Conservation (phyloP, 2,797 vertebrate genomes). For the Tauraco hartlaubi region DNA sequence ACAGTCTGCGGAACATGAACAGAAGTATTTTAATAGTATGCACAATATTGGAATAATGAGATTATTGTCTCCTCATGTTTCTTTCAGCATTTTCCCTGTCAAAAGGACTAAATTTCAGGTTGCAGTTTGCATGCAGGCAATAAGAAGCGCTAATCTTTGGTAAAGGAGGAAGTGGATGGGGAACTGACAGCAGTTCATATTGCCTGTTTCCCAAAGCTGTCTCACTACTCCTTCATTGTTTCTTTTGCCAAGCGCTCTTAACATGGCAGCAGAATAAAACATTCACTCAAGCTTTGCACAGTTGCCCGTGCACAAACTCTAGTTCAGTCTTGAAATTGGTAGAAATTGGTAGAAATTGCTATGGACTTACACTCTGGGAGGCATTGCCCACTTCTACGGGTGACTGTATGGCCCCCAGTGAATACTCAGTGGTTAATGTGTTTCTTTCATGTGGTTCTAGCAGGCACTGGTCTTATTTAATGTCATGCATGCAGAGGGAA, state of each 20-base stretch:
- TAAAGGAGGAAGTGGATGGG: not conserved
- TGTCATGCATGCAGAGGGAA: not conserved
- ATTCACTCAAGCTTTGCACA: not conserved
- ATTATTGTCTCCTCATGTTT: not conserved
- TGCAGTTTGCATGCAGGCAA: not conserved
- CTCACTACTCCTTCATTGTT: not conserved
- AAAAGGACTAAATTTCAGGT: not conserved
- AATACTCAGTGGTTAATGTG: not conserved
- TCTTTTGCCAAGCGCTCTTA: not conserved
- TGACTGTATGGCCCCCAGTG: not conserved
- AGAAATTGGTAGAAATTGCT: not conserved
- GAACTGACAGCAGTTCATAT: not conserved
- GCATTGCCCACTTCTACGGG: not conserved
- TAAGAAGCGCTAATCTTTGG: not conserved
- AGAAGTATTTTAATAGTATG: not conserved
- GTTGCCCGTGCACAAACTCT: not conserved
- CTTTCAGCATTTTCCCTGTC: not conserved
- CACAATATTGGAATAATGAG: not conserved
- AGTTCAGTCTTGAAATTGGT: not conserved
- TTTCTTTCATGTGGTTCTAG: not conserved
- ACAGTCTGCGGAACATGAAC: not conserved
- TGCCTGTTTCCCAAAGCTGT: not conserved
- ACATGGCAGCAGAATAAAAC: not conserved
- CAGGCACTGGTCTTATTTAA: not conserved
- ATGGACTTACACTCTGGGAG: not conserved